Base-by-base conservation (phyloP, 2,113 vertebrate genomes). In the Centropristis striata region DNA sequence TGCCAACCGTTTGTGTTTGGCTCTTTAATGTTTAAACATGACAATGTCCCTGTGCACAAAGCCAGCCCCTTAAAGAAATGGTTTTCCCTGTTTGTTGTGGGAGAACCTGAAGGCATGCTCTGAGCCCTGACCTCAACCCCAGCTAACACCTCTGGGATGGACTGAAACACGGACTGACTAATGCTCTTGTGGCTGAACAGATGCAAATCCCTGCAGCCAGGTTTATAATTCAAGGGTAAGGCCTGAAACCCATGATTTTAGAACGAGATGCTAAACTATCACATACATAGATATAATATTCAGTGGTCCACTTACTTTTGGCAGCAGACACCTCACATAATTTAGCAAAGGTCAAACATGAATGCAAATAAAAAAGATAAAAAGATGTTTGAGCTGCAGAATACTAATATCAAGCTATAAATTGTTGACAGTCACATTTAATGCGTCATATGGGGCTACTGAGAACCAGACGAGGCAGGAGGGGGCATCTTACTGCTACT, bases 351-450 rank as follows among this genome's bases (percentile, higher is more conserved):
- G 32, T 32, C 32, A 32, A 23, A n/a, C 4, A 2, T 61, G 15
- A 61, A 32, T 27, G 15, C 25, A 39, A 55, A 21, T 16, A 37
- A 54, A n/a, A 25, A 42, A 28, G 2, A 49, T 2, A 39, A 39
- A 50, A n/a, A 64, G 1, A 20, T 23, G 21, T 23, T 57, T 49
- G 39, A 14, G 23, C 27, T 72, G 42, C 47, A 55, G 74, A 54
- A 66, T 58, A 32, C 8, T 36, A 21, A 71, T 60, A 23, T 44
- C 5, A 27, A 42, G 12, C 51, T 66, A 6, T 47, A 70, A 55
- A 73, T 46, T 55, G 4, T 37, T 76, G 11, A 66, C 21, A 50
- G 49, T 39, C 51, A 59, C 15, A 71, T 80, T 71, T 55, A 28
- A 71, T 32, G 41, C 21, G 8, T 82, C 59, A 71, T 36, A 50